Evolutionary conservation across 2,888 invertebrate genomes (phyloP), one percentile per base, ranked within the genome.

Genomic region (Phrixothrix hirtus): DNA sequence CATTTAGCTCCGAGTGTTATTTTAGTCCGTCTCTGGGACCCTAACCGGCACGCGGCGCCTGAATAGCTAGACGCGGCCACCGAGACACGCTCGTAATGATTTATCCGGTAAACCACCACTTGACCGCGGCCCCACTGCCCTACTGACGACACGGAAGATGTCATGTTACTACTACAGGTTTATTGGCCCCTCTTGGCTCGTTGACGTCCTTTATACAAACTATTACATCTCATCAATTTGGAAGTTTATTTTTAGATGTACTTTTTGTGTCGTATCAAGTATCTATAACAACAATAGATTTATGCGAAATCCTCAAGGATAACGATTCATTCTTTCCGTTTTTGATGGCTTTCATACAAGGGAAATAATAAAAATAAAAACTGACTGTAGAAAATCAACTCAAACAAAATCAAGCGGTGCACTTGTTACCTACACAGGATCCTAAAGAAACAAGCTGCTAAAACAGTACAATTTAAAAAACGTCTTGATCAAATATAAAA

Each of bases 21-120:
- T 34, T 17, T 31, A 52, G 51, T 56, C 51, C 55, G 55, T 41
- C 45, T 36, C 51, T 47, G 51, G 36, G 48, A 31, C 51, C 35
- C 38, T 32, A 46, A 43, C 47, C 46, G 53, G 48, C 43, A 43
- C 31, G 49, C 55, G 55, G 51, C 55, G 55, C 50, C 41, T 55
- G 45, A 55, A 49, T 37, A 49, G 38, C 39, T 39, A 50, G 37
- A 49, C 44, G 48, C 49, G 49, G 39, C 45, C 46, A 50, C 52
- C 51, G 51, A 55, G 52, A 57, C 52, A 57, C 57, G 57, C 53
- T 53, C 57, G 49, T 49, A 57, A 53, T 57, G 53, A 57, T 57
- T 57, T 57, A 57, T 57, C 57, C 57, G 49, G 57, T 53, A 57
- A 57, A 57, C 57, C 57, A 45, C 52, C 57, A 57, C 57, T 57